Percentiles rank a stretch among this genome's conserved stretches.
Conservation (phyloP, 2,797 vertebrate species). For the Lacerta viridis region DNA sequence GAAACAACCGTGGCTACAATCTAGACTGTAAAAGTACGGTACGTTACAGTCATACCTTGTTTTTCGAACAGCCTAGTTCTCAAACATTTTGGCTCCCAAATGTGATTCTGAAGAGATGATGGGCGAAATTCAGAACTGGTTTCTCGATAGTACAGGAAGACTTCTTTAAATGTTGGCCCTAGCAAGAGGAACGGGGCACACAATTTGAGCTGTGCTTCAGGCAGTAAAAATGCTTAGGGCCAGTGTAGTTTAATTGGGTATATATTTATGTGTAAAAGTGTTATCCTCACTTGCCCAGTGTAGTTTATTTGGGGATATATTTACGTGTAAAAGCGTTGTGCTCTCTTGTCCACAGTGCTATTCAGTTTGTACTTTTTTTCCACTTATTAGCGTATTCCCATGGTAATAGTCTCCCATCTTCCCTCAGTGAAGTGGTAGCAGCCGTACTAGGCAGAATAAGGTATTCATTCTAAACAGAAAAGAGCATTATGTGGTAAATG, state of each 20-base stretch:
- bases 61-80: no score
- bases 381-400: not conserved
- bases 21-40: no score
- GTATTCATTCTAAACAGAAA: not conserved
- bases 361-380: not conserved
- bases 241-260: not conserved
- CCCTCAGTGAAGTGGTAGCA: no score
- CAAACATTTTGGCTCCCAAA: no score
- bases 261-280: not conserved
- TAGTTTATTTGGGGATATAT: not conserved
- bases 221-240: not conserved
- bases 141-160: no score
- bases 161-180: not conserved
- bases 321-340: not conserved
- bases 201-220: not conserved
- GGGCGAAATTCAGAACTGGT: not conserved
- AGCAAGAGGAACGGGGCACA: not conserved
- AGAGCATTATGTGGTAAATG: not conserved
- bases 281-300: not conserved
- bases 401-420: not conserved
- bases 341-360: not conserved
- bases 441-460: not conserved
- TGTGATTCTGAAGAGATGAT: not conserved
- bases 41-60: no score
- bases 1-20: no score